phyloP scores from a whole-genome alignment of 2,797 vertebrate species.

The Sebastes steindachneri region DNA sequence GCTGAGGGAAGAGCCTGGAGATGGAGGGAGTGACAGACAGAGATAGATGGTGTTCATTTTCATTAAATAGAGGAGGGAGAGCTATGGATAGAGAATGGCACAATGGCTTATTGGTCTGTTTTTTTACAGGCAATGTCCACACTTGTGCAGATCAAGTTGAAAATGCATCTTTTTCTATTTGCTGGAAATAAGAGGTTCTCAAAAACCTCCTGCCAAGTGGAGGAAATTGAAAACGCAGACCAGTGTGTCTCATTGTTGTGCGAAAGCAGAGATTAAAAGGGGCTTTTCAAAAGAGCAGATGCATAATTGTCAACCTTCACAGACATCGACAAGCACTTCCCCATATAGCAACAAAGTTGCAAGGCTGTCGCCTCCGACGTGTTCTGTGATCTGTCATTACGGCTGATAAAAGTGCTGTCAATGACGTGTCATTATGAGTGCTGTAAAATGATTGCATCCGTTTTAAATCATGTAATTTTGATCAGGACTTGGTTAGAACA shows the following conservation, averaged over 20 bases:
- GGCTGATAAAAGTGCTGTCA: not conserved
- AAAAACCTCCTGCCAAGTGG: not conserved
- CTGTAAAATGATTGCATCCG: not conserved
- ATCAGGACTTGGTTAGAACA: not conserved
- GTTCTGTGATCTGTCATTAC: not conserved
- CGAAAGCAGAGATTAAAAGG: not conserved
- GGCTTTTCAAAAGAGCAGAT: not conserved
- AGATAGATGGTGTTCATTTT: constrained; percentile 31
- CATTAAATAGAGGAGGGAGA: constrained; percentile 3
- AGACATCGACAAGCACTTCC: not conserved
- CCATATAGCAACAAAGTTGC: not conserved
- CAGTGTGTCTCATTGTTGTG: not conserved
- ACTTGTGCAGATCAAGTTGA: not conserved
- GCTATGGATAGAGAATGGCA: not conserved
- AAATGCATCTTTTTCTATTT: not conserved
- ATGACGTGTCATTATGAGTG: not conserved
- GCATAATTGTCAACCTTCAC: not conserved
- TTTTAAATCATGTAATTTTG: not conserved
- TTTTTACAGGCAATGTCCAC: not conserved
- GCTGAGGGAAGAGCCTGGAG: constrained; percentile 1
- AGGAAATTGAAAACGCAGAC: not conserved
- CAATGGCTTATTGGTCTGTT: not conserved
- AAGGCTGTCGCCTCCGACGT: not conserved
- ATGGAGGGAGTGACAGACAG: constrained; percentile 20
- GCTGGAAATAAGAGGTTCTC: not conserved